These are phyloP conservation scores for Leptodirus hochenwartii DNA, from an alignment of 2,888 invertebrate species.

Conservation along the genomic window DNA sequence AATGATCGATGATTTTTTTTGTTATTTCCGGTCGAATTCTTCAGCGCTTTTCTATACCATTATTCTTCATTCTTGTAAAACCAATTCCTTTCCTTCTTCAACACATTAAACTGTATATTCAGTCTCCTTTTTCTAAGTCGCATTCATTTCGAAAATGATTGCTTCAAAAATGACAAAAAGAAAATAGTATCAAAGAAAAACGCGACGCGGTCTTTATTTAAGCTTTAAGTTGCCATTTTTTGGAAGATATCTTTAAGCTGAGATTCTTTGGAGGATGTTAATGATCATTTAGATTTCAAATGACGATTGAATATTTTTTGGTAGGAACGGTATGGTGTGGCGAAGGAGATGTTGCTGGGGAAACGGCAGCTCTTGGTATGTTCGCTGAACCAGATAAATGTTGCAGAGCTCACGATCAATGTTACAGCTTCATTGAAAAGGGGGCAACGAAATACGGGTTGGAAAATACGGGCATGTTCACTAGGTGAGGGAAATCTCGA, in stretches of 20 bases:
- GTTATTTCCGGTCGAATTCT: too few species aligned
- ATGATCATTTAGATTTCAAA: constrained; percentile 8
- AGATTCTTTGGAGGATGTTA: background rate
- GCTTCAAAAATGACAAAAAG: too few species aligned
- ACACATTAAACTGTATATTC: too few species aligned
- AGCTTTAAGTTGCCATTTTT: background rate
- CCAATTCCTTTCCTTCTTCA: too few species aligned
- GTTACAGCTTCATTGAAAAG: constrained; percentile 37
- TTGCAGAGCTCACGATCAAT: constrained; percentile 52
- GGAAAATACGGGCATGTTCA: constrained; percentile 44
- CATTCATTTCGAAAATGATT: too few species aligned
- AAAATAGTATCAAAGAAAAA: too few species aligned
- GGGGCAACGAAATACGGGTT: constrained; percentile 38
- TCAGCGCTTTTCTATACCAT: too few species aligned
- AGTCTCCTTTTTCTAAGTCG: too few species aligned
- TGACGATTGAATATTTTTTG: constrained; percentile 6
- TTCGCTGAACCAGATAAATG: constrained; percentile 47
- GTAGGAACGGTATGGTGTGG: constrained; percentile 63
- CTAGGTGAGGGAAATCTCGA: constrained; percentile 34
- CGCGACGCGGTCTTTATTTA: too few species aligned
- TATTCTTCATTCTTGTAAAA: too few species aligned
- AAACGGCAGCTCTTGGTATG: constrained; percentile 39
- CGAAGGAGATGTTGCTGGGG: constrained; percentile 39
- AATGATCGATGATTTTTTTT: too few species aligned
- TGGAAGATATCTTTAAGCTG: too few species aligned